These are phyloP conservation scores for Talpa occidentalis DNA, from an alignment of 2,113 vertebrate species.

Conservation along the genomic window DNA sequence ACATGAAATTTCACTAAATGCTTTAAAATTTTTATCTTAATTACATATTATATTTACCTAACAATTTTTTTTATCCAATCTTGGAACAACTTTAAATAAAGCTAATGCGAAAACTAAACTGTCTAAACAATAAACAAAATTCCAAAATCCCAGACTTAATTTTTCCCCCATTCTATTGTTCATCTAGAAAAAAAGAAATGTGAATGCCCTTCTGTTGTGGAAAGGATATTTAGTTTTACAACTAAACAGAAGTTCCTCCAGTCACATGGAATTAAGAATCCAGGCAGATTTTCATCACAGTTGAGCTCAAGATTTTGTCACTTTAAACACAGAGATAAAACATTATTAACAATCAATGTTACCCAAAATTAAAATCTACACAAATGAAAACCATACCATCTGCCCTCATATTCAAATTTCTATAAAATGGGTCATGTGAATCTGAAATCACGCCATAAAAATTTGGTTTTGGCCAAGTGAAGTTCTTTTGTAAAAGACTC, in stretches of 20 bases:
- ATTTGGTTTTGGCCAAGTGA: constrained; percentile 15
- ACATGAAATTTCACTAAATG: constrained; percentile 21
- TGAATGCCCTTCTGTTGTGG: neutral
- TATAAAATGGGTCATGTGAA: constrained; percentile 24
- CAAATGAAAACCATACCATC: constrained; percentile 16
- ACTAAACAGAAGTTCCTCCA: constrained; percentile 42
- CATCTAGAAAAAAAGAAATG: neutral
- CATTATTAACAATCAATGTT: constrained; percentile 5
- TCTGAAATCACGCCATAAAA: constrained; percentile 43
- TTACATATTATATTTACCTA: neutral
- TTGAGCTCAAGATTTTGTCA: constrained; percentile 28
- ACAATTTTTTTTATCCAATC: constrained; percentile 39
- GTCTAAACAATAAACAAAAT: constrained; percentile 30
- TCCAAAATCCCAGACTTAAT: constrained; percentile 17
- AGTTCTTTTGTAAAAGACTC: constrained; percentile 49
- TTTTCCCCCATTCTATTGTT: constrained; percentile 13
- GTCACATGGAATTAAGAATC: constrained; percentile 58
- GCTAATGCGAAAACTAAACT: neutral
- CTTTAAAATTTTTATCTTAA: constrained; percentile 21
- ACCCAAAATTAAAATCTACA: constrained; percentile 48
- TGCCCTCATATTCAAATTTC: constrained; percentile 51
- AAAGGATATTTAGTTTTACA: constrained; percentile 48
- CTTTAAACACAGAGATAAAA: constrained; percentile 66
- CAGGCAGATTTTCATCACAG: constrained; percentile 22
- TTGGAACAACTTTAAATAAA: constrained; percentile 54